A percentile compares a stretch with the other conserved stretches of the same genome.
These are phyloP conservation scores for Sebastes fasciatus DNA, from an alignment of 2,113 vertebrate genomes.

Conservation along the genomic window DNA sequence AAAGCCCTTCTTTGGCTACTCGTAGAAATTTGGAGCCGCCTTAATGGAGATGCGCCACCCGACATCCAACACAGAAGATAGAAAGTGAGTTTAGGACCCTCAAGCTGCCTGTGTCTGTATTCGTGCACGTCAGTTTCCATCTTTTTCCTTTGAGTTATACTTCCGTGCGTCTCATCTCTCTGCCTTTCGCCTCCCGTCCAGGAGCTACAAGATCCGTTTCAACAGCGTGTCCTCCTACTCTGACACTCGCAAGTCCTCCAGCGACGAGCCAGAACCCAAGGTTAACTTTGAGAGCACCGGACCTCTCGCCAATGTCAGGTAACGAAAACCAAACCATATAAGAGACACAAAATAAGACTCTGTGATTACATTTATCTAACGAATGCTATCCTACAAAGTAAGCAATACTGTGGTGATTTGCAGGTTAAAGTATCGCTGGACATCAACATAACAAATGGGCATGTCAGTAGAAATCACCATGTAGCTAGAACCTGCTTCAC, in stretches of 20 bases:
- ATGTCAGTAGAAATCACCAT: not conserved
- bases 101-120: not conserved
- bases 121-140: not conserved
- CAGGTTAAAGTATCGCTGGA: not conserved
- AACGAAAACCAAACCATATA: constrained; percentile 16
- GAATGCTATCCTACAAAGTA: not conserved
- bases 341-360: not conserved
- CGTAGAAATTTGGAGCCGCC: constrained; percentile 94
- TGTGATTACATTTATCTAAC: not conserved
- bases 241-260: constrained; percentile 92
- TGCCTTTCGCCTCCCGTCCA: constrained; percentile 60
- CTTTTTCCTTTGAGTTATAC: not conserved
- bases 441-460: not conserved
- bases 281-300: constrained; percentile 96
- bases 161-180: not conserved
- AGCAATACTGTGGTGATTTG: not conserved
- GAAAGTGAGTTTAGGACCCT: constrained; percentile 87
- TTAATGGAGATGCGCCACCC: constrained; percentile 98
- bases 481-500: not conserved
- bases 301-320: constrained; percentile 97
- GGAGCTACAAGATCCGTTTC: constrained; percentile 99
- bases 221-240: constrained; percentile 98
- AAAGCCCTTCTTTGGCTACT: constrained; percentile 2
- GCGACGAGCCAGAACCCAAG: constrained; percentile 89
- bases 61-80: constrained; percentile 92